phyloP scores from a whole-genome alignment of 2,797 vertebrate genomes.

The Megaceryle alcyon region DNA sequence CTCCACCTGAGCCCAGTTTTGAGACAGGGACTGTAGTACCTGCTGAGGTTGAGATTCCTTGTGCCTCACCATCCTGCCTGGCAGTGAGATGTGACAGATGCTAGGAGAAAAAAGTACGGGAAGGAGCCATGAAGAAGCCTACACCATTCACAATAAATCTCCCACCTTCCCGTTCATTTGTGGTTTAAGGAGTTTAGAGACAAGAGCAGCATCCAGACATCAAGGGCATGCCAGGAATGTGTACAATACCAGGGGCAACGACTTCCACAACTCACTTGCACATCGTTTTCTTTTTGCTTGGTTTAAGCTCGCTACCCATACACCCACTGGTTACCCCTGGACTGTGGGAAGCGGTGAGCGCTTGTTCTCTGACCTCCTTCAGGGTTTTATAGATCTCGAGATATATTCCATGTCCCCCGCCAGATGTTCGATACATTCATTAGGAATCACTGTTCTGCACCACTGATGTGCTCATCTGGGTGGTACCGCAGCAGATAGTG shows the following conservation, averaged over 20 bases:
- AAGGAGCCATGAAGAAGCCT: background rate
- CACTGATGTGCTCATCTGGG: background rate
- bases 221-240: accelerated
- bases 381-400: background rate
- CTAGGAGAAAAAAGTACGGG: background rate
- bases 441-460: background rate
- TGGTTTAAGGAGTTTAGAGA: background rate
- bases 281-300: background rate
- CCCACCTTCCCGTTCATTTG: background rate
- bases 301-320: background rate
- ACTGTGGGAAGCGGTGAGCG: accelerated
- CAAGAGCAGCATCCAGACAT: background rate
- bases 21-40: background rate
- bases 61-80: background rate
- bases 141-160: background rate
- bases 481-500: accelerated
- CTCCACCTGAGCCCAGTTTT: background rate
- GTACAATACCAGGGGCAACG: accelerated
- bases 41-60: background rate
- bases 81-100: accelerated
- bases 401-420: background rate
- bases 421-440: background rate
- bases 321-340: background rate
- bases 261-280: background rate
- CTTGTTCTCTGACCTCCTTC: background rate